Base-by-base conservation (phyloP, 2,797 vertebrate species). In the Coilia nasus region DNA sequence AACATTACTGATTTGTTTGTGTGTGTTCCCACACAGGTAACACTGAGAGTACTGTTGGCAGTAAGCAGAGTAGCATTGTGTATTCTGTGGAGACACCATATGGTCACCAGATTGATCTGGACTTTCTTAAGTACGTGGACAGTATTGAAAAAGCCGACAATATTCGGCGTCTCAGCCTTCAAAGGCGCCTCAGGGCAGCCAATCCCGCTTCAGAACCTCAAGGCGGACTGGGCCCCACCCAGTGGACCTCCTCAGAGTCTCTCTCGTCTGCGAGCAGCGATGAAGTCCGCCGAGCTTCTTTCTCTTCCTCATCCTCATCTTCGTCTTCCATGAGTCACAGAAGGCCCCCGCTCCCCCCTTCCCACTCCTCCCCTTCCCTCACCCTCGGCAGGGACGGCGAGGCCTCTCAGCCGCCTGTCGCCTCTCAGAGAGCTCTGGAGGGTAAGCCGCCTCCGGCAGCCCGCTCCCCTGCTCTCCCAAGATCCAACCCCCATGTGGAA, bases 111-210 rank as follows among this genome's bases (percentile, higher is more conserved):
- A 89, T 96, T 86, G 95, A 98, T 87, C 89, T 95, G 90, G 96
- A 97, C 91, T 96, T 96, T 90, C 92, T 96, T 84, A 96, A 97
- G 86, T 96, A 96, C n/a, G 95, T 96, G 90, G 96, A 97, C 88
- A 94, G 93, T 91, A 96, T 97, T 89, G 95, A 97, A 87, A 96
- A 96, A 90, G 90, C 94, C 85, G 93, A 94, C 92, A 98, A 96
- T 88, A 97, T 99, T 94, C 98, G 95, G 93, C 98, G 97, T 60
- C 86, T 99, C 85, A 97, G 96, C 90, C 96, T 99, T 83, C 95
- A 92, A 89, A 97, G 97, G 91, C 96, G 94, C 91, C 94, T 94
- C 88, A 96, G 95, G 93, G 91, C 88, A 14, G 86, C 93, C 54
- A 89, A 85, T 67, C 86, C 92, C 89, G 91, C 82, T 85, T 93